Evolutionary conservation across 2,888 invertebrate genomes (phyloP), one percentile per base, ranked within the genome.

Genomic region (Hirtodrosophila alboralis): DNA sequence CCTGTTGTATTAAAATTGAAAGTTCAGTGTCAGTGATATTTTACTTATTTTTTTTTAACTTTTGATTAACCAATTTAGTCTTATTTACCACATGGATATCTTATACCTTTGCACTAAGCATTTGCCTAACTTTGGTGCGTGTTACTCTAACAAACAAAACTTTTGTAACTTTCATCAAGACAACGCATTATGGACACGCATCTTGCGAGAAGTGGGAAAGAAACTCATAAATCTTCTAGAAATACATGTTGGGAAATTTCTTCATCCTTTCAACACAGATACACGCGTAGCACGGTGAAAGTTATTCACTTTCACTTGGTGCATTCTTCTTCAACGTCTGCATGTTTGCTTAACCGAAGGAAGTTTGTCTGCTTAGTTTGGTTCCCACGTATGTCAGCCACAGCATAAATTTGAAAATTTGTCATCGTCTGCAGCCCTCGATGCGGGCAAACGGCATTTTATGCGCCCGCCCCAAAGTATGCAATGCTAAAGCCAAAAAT

Each of bases 361-460:
- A 34, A 44, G 52, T 43, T 56, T 63, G 56, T 56, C 45, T 45
- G 36, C 52, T 70, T 70, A 53, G 70, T 49, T 73, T 49, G 41
- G 30, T 36, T 66, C 37, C 4, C 70, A 51, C 59, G 78, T 71
- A 66, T 54, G 80, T 73, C 80, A 84, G 73, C 54, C 63, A 64
- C 64, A 62, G 71, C 84, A 72, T 84, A 72, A 84, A 83, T 83
- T 84, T 83, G 69, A 84, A 86, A 86, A 83, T 83, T 84, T 86
- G 77, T 84, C 77, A 73, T 47, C 74, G 70, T 75, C 56, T 54
- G 53, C 57, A 41, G 58, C 62, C 56, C 73, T 54, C 41, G 53
- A 28, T 23, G 6, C 36, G 30, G 28, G 34, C 28, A 18, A 45
- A 49, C 44, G 37, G 12, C 28, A 47, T 34, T 43, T 59, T 33